These are phyloP conservation scores for Clavelina lepadiformis DNA, from an alignment of 23 tunicate species.

Conservation along the genomic window DNA sequence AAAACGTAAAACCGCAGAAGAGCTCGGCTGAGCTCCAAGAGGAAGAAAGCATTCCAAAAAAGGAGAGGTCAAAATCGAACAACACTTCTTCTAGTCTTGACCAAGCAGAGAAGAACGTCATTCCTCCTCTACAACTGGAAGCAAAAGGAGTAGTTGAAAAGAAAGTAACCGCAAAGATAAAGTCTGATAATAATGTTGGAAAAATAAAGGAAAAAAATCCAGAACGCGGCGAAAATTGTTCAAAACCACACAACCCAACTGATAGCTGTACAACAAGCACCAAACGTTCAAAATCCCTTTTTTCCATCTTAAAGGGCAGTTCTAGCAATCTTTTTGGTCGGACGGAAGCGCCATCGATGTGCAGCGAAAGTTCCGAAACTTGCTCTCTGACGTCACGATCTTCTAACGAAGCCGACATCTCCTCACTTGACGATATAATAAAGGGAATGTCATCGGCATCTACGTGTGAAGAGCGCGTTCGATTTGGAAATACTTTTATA, in stretches of 20 bases:
- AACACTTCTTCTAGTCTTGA: background rate
- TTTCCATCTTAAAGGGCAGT: too few species aligned
- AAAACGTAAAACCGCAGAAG: too few species aligned
- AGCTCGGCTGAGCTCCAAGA: too few species aligned
- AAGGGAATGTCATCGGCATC: background rate
- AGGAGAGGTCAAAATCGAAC: background rate
- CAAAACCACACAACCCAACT: too few species aligned
- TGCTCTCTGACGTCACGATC: conserved; percentile 22
- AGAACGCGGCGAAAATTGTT: too few species aligned
- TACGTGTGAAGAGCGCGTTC: background rate
- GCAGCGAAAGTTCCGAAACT: background rate
- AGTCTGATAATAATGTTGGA: background rate
- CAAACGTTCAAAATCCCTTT: too few species aligned
- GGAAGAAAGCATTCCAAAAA: background rate
- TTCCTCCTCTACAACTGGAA: background rate
- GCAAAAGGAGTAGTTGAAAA: background rate
- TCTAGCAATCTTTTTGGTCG: too few species aligned
- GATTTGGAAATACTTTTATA: conserved; percentile 4
- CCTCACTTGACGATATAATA: conserved; percentile 21
- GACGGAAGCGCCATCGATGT: too few species aligned
- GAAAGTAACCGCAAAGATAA: background rate
- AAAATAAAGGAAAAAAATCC: too few species aligned
- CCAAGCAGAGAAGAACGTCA: background rate
- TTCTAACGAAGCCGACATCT: conserved; percentile 10
- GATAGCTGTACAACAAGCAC: too few species aligned